Base-by-base conservation (phyloP, 1,140 invertebrate genomes). In the Nixonia krombeini region DNA sequence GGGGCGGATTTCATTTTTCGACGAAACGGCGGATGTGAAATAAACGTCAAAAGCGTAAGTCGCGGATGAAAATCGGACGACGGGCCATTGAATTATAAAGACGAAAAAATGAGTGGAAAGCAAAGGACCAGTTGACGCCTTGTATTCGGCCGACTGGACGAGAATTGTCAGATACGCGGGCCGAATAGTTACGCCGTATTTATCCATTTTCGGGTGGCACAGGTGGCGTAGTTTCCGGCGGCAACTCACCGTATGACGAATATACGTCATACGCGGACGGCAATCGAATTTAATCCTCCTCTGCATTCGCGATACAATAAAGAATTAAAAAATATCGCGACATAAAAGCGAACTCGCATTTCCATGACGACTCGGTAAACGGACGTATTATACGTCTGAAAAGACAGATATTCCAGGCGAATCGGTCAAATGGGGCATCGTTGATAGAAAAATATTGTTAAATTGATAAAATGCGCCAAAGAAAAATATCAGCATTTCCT, bases 251-350 rank as follows among this genome's bases (percentile, higher is more conserved):
- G 42, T 28, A 28, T 65, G 53, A 58, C 44, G 49, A 65, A 58
- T 65, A 52, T 58, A 52, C 49, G 62, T 58, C 62, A 57, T n/a
- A n/a, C 37, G 10, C 23, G 46, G 55, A 46, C 52, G 40, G 49
- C 45, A 65, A 65, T 57, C 31, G 49, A 57, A 65, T 65, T 33
- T 58, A 65, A 65, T 58, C 55, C 55, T 47, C 53, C 58, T 47
- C 41, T 35, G 21, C 53, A 37, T 33, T 53, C 46, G 7, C 23
- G 53, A 52, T 49, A 52, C 53, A 65, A 52, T 58, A 65, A 57
- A 57, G 53, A 47, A 44, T 29, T 15, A 15, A 15, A 8, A 23
- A 50, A 63, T 53, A n/a, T n/a, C n/a, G 46, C 44, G 38, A 50
- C 49, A 55, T 18, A 37, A 45, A 50, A 31, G 28, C 21, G 26